Evolutionary conservation across 2,888 invertebrate genomes (phyloP).

Genomic region (Alloplasta piceator): DNA sequence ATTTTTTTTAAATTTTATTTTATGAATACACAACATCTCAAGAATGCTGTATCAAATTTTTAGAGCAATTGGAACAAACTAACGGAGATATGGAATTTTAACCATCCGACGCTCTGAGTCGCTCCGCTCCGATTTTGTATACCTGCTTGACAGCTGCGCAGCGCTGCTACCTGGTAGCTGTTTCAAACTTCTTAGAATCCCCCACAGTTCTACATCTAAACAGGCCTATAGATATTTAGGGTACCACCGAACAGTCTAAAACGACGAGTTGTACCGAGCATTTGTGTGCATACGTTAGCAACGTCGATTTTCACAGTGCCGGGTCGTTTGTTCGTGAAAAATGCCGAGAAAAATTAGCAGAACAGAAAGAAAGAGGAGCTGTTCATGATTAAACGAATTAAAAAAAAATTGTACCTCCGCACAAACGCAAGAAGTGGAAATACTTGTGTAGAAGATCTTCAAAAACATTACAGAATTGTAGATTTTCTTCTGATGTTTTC

Average conservation of each 20-base stretch:
- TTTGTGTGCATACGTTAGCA: constrained; percentile 33
- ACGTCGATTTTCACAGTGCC: constrained; percentile 37
- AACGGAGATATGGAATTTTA: too few relatives aligned
- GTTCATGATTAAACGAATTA: constrained; percentile 38
- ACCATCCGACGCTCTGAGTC: too few relatives aligned
- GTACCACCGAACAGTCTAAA: constrained; percentile 33
- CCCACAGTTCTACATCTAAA: constrained; percentile 8
- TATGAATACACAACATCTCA: too few relatives aligned
- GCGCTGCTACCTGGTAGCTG: constrained; percentile 30
- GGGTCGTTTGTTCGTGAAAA: constrained; percentile 27
- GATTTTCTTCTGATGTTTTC: constrained; percentile 55
- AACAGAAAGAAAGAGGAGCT: constrained; percentile 32
- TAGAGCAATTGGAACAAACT: too few relatives aligned
- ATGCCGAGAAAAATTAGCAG: constrained; percentile 37
- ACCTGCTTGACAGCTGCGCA: too few relatives aligned
- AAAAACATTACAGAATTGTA: constrained; percentile 56
- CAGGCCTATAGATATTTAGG: too few relatives aligned
- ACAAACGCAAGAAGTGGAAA: too few relatives aligned
- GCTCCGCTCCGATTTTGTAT: too few relatives aligned
- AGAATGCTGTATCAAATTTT: too few relatives aligned
- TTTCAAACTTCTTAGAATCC: constrained; percentile 11
- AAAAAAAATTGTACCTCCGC: constrained; percentile 47
- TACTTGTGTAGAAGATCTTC: constrained; percentile 53
- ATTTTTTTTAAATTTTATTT: too few relatives aligned
- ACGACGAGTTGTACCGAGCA: constrained; percentile 36